These are phyloP conservation scores for Ochlodes sylvanus DNA, from an alignment of 2,888 invertebrate species.

Conservation along the genomic window DNA sequence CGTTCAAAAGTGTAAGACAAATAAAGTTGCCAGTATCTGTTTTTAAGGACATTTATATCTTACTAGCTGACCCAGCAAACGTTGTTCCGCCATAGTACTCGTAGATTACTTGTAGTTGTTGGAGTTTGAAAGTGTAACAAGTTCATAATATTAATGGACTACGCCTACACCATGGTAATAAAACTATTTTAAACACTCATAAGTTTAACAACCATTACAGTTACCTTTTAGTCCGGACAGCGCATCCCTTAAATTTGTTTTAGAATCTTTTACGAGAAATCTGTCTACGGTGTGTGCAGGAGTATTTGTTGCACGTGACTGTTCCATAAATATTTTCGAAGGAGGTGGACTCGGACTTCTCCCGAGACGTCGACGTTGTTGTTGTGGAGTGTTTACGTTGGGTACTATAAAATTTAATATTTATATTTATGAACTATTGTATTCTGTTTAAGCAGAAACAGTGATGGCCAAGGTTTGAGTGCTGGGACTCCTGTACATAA, in stretches of 20 bases:
- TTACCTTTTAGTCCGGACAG: conserved; percentile 70
- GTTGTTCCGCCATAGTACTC: no score
- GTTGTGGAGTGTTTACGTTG: conserved; percentile 50
- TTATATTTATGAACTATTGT: no score
- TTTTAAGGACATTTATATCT: no score
- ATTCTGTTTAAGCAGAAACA: no score
- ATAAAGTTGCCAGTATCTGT: neutral
- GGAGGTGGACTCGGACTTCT: conserved; percentile 74
- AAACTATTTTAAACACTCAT: no score
- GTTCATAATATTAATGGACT: no score
- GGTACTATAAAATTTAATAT: conserved; percentile 39
- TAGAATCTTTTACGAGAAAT: conserved; percentile 54
- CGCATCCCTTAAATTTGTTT: conserved; percentile 58
- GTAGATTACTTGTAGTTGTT: no score
- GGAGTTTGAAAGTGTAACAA: no score
- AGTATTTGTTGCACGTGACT: conserved; percentile 71
- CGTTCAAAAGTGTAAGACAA: neutral
- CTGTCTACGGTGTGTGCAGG: conserved; percentile 49
- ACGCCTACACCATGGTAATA: no score
- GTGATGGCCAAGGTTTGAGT: no score
- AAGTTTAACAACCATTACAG: conserved; percentile 44
- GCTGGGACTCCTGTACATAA: no score
- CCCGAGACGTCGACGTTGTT: conserved; percentile 66
- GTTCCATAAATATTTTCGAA: conserved; percentile 52
- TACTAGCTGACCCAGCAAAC: no score